These are phyloP conservation scores for Amazona guildingii DNA, from an alignment of 2,113 vertebrate genomes.

Conservation along the genomic window DNA sequence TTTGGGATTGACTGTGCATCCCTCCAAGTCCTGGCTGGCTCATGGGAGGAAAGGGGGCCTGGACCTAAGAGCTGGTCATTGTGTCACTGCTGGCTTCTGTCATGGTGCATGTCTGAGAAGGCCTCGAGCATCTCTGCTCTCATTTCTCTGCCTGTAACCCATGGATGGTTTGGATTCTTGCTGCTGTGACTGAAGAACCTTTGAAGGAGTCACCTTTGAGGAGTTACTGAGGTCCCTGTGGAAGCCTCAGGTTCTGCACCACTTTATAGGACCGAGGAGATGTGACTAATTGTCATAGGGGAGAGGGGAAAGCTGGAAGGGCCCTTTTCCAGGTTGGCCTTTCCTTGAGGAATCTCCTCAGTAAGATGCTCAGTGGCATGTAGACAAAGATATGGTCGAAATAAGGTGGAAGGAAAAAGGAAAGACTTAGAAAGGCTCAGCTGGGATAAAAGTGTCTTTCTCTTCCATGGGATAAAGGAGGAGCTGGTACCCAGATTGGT, in stretches of 20 bases:
- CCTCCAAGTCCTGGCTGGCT: neutral
- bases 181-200: neutral
- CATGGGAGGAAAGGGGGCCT: neutral
- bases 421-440: neutral
- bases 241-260: neutral
- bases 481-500: neutral
- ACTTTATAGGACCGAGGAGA: accelerated
- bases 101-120: accelerated
- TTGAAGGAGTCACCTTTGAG: neutral
- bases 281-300: neutral
- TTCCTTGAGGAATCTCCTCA: neutral
- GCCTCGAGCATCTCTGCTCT: neutral
- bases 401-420: neutral
- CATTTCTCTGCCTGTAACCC: neutral
- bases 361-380: neutral
- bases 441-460: neutral
- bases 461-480: neutral
- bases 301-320: neutral
- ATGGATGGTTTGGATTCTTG: accelerated
- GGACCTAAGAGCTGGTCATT: neutral
- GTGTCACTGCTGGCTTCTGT: neutral
- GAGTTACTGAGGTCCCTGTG: neutral
- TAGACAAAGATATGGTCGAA: accelerated
- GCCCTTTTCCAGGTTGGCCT: neutral
- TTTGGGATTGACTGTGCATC: neutral